Evolutionary conservation across 2,888 invertebrate species (phyloP).

Genomic region (Crematogaster levior): DNA sequence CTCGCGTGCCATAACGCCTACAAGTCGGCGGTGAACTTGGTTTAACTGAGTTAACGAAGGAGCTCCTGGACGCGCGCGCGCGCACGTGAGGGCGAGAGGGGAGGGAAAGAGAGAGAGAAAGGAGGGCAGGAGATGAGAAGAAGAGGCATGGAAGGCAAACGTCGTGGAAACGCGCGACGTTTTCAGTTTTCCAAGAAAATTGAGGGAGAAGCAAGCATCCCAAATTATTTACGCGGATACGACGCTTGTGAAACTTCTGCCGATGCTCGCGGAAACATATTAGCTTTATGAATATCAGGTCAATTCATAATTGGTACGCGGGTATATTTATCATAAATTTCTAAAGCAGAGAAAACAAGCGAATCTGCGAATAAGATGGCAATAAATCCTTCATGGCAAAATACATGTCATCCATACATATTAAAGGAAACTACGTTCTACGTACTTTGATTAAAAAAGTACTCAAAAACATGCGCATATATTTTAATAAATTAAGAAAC

Average conservation of each 20-base stretch:
- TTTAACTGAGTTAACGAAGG: slow-evolving; percentile 76
- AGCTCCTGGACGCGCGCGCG: slow-evolving; percentile 43
- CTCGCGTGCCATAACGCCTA: slow-evolving; percentile 77
- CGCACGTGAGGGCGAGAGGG: background rate
- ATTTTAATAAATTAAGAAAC: background rate
- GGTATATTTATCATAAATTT: background rate
- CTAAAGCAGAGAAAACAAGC: background rate
- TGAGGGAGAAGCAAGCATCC: slow-evolving; percentile 34
- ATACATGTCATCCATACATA: background rate
- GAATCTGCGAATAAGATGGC: background rate
- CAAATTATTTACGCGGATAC: slow-evolving; percentile 32
- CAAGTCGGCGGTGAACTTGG: slow-evolving; percentile 75
- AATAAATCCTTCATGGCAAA: background rate
- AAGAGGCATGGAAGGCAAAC: slow-evolving; percentile 30
- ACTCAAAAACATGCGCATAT: background rate
- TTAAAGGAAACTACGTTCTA: background rate
- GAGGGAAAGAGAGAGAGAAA: background rate
- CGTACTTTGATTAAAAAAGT: background rate
- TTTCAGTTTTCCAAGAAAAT: slow-evolving; percentile 41
- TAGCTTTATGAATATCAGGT: slow-evolving; percentile 24
- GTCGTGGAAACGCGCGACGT: slow-evolving; percentile 48
- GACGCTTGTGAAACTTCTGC: slow-evolving; percentile 1
- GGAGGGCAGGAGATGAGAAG: background rate
- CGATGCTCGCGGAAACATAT: slow-evolving; percentile 16
- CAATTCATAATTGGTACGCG: background rate